Conservation (phyloP, 2,797 vertebrate genomes). For the Neosilurus mollespiculum region DNA sequence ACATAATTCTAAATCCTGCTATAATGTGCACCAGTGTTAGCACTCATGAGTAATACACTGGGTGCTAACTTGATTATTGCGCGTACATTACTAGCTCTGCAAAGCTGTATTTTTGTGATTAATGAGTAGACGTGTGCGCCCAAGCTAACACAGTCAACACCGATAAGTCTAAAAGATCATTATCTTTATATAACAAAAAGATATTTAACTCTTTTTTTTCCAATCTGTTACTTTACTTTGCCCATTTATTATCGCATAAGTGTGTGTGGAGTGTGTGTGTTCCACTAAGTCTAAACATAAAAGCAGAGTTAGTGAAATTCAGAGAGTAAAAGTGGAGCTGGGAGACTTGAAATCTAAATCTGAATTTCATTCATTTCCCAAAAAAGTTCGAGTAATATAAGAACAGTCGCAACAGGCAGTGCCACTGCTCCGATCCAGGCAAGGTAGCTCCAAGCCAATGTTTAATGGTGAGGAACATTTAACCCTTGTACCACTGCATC, state of each 20-base stretch:
- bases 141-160: background rate
- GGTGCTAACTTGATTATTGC: background rate
- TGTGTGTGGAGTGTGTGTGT: background rate
- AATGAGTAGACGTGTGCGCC: background rate
- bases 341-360: background rate
- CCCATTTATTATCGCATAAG: background rate
- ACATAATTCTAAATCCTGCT: slow-evolving; percentile 1
- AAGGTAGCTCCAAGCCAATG: background rate
- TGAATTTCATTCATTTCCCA: background rate
- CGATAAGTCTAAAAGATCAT: background rate
- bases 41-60: background rate
- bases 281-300: background rate
- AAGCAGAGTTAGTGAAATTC: background rate
- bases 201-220: background rate
- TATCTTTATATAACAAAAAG: background rate
- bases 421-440: background rate
- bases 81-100: background rate
- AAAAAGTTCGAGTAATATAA: background rate
- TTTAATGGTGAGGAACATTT: background rate
- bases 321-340: background rate
- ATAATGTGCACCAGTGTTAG: background rate
- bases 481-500: background rate
- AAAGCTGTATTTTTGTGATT: background rate
- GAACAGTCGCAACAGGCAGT: background rate
- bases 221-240: background rate